Evolutionary conservation across 2,888 invertebrate genomes (phyloP).

Genomic region (Epirrhoe tristata): DNA sequence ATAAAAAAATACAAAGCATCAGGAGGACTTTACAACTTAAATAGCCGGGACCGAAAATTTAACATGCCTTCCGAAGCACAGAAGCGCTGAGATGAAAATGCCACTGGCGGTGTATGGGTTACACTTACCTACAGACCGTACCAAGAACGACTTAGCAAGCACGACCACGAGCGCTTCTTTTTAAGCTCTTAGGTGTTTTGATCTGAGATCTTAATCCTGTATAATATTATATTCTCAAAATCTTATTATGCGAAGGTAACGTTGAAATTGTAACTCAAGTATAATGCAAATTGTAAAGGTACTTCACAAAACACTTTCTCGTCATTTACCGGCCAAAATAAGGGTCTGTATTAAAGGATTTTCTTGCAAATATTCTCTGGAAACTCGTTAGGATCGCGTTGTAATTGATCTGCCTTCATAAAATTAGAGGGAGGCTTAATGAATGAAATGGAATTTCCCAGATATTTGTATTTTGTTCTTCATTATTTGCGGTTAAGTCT

Average conservation of each 20-base stretch:
- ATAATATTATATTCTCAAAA: slow-evolving; percentile 37
- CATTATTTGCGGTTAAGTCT: slow-evolving; percentile 13
- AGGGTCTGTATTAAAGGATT: slow-evolving; percentile 43
- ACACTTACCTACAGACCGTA: too few species aligned
- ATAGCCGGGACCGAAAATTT: too few species aligned
- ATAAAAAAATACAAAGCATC: too few species aligned
- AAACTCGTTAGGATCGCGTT: slow-evolving; percentile 44
- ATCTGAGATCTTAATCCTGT: too few species aligned
- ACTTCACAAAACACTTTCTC: slow-evolving; percentile 42
- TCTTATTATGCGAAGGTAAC: slow-evolving; percentile 51
- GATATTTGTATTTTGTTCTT: slow-evolving; percentile 13
- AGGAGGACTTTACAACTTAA: too few species aligned
- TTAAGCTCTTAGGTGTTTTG: too few species aligned
- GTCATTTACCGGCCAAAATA: slow-evolving; percentile 51
- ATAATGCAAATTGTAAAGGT: slow-evolving; percentile 54
- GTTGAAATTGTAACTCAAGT: slow-evolving; percentile 47
- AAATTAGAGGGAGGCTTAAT: slow-evolving; percentile 39
- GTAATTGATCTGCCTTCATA: slow-evolving; percentile 43
- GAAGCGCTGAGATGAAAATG: too few species aligned
- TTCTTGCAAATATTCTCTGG: slow-evolving; percentile 30
- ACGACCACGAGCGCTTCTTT: too few species aligned
- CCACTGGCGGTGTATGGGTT: too few species aligned
- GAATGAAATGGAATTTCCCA: slow-evolving; percentile 33
- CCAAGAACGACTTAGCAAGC: too few species aligned
- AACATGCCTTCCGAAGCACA: too few species aligned